A percentile compares a stretch with the other conserved stretches of the same genome.
Conservation (phyloP, 2,797 vertebrate species). For the Psittacula derbiana region DNA sequence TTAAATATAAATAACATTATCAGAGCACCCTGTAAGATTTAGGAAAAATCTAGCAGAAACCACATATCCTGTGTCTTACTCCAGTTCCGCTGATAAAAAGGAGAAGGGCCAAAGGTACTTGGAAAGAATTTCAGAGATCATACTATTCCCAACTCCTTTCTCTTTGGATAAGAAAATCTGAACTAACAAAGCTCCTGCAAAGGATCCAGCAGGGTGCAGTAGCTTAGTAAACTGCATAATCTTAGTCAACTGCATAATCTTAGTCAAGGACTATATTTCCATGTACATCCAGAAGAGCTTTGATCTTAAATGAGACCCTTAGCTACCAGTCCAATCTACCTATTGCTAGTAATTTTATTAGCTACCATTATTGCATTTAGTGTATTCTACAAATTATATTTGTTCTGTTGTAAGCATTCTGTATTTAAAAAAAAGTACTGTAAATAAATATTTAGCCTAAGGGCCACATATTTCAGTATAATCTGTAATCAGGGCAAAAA, state of each 20-base stretch:
- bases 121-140: background rate
- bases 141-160: background rate
- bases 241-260: background rate
- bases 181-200: background rate
- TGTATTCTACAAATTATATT: background rate
- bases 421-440: background rate
- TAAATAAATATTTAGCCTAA: background rate
- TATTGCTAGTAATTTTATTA: background rate
- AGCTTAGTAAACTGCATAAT: background rate
- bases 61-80: background rate
- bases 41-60: background rate
- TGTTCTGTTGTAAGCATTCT: background rate
- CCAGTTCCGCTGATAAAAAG: background rate
- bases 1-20: background rate
- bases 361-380: background rate
- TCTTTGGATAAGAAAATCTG: background rate
- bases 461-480: background rate
- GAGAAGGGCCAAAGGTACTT: background rate
- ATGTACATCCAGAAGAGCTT: background rate
- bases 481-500: background rate
- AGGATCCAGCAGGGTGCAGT: background rate
- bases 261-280: background rate
- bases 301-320: background rate
- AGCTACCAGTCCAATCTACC: background rate
- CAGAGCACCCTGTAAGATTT: background rate